These are phyloP conservation scores for Venustaconcha ellipsiformis DNA, from an alignment of 1,140 invertebrate species.

Conservation along the genomic window DNA sequence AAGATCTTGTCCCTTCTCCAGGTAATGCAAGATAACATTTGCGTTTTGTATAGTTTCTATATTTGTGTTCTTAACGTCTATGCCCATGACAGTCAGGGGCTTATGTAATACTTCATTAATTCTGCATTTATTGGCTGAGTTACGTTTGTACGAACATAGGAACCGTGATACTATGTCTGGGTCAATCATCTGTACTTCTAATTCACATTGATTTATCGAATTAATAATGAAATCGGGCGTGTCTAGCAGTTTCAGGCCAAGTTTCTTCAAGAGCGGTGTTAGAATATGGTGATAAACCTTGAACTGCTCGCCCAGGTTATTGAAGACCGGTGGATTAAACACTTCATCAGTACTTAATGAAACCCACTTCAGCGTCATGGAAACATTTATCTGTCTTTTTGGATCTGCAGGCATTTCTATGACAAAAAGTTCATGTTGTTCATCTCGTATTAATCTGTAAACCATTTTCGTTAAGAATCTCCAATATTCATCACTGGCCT, in stretches of 20 bases:
- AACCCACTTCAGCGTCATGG: no score
- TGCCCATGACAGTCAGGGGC: neutral
- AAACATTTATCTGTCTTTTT: no score
- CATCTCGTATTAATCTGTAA: conserved; percentile 2
- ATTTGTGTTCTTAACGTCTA: conserved; percentile 5
- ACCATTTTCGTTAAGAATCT: conserved; percentile 6
- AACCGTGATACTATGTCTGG: conserved; percentile 6
- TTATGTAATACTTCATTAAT: neutral
- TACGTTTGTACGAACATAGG: conserved; percentile 12
- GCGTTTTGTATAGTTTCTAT: conserved; percentile 1
- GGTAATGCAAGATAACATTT: neutral
- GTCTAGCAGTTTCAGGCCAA: conserved; percentile 31
- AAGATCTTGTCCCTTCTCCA: neutral
- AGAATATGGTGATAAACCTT: neutral
- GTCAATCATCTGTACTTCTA: conserved; percentile 4
- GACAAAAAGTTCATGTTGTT: conserved; percentile 2
- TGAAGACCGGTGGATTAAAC: neutral
- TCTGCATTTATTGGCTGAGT: conserved; percentile 5
- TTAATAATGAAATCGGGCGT: conserved; percentile 11
- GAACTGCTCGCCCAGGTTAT: no score
- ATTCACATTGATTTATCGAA: conserved; percentile 5
- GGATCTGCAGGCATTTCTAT: no score
- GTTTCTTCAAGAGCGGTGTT: conserved; percentile 8
- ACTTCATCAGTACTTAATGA: neutral
- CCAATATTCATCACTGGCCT: conserved; percentile 7